A percentile compares a stretch with the other conserved stretches of the same genome.
Conservation (phyloP, 1,140 invertebrate genomes). For the Philaenus spumarius region DNA sequence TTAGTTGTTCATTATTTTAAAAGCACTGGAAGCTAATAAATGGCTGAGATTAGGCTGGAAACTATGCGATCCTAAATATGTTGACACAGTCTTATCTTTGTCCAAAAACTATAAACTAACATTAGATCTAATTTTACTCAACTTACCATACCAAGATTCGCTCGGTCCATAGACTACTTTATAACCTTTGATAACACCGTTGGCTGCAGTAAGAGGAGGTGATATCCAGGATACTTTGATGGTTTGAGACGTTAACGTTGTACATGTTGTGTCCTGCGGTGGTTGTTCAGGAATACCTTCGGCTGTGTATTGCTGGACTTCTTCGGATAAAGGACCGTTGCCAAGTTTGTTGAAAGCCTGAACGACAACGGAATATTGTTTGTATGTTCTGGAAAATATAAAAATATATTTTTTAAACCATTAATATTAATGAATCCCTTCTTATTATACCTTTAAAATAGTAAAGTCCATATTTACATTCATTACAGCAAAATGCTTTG, state of each 20-base stretch:
- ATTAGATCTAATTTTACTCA: no score
- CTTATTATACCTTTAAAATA: no score
- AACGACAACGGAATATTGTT: constrained; percentile 89
- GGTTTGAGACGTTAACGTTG: constrained; percentile 85
- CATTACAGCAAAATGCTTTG: no score
- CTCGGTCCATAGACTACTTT: constrained; percentile 93
- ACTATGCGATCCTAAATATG: no score
- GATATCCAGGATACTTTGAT: constrained; percentile 91
- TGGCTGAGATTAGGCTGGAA: no score
- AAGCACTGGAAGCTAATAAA: no score
- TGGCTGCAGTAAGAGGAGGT: constrained; percentile 79
- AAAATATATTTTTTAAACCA: no score
- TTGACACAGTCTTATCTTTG: no score
- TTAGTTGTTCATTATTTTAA: no score
- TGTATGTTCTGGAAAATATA: constrained; percentile 67
- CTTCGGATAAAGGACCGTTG: constrained; percentile 81
- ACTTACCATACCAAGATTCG: constrained; percentile 83
- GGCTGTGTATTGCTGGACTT: constrained; percentile 83
- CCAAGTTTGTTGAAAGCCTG: constrained; percentile 95
- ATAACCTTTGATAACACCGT: constrained; percentile 93
- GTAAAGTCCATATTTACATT: no score
- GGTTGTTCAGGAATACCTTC: constrained; percentile 91
- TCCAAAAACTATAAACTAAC: no score
- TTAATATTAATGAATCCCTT: no score
- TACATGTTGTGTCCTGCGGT: constrained; percentile 85